Conservation (phyloP, 2,113 vertebrate species). For the Rhabdornis inornatus region DNA sequence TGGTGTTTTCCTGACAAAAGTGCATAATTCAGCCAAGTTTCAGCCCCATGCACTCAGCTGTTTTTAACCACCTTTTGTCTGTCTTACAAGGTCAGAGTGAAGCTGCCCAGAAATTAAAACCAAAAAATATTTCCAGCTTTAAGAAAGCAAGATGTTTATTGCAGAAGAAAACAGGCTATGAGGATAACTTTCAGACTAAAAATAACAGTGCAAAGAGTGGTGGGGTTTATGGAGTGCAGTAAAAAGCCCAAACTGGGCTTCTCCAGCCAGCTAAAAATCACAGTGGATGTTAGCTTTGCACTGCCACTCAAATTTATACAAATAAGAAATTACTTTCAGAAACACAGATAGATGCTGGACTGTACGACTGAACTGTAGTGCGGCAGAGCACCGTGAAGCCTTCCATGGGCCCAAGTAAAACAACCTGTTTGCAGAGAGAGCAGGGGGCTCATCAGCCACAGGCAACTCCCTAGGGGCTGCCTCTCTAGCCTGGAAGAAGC, state of each 20-base stretch:
- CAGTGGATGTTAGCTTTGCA: background rate
- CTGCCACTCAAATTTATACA: background rate
- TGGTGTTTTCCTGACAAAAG: background rate
- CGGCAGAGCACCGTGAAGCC: background rate
- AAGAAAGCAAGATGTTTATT: background rate
- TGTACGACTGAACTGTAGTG: fast-evolving
- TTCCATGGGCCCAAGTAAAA: background rate
- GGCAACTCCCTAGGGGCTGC: background rate
- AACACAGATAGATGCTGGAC: fast-evolving
- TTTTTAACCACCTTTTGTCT: background rate
- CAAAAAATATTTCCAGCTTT: background rate
- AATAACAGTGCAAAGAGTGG: background rate
- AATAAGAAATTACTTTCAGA: background rate
- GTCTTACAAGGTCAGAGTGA: background rate
- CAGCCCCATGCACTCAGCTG: background rate
- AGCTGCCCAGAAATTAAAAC: background rate
- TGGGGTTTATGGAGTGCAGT: fast-evolving
- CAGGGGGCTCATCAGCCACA: background rate
- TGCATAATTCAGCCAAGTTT: background rate
- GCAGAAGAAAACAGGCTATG: background rate
- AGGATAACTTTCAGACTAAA: background rate
- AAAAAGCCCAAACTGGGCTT: background rate
- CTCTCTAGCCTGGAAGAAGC: background rate
- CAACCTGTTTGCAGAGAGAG: background rate
- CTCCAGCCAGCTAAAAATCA: background rate